Percentiles rank a stretch among this genome's conserved stretches.
Conservation (phyloP, 2,113 vertebrate genomes). For the Hippotragus niger region DNA sequence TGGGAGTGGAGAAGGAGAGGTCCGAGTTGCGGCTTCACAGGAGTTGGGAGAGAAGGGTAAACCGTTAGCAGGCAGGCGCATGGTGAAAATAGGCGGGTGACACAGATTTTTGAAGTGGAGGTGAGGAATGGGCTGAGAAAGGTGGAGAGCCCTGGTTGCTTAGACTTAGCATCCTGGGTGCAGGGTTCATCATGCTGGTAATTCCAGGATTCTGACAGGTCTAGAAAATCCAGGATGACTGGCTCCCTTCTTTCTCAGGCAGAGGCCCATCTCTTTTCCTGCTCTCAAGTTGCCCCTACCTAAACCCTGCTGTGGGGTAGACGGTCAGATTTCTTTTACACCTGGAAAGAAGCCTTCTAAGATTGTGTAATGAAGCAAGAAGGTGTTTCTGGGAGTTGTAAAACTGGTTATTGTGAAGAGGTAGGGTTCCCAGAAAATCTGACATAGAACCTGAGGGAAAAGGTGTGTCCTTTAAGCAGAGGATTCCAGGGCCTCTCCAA, state of each 20-base stretch:
- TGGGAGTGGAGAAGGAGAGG: neutral
- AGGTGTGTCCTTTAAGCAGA: neutral
- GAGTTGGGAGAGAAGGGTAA: neutral
- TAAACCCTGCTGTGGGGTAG: neutral
- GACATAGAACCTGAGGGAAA: neutral
- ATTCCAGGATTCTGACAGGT: neutral
- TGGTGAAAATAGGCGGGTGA: neutral
- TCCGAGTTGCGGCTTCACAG: neutral
- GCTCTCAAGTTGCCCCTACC: neutral
- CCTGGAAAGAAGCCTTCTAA: neutral
- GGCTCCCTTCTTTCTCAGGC: neutral
- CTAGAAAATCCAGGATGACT: neutral
- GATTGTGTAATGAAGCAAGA: constrained; percentile 24
- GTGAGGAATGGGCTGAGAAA: neutral
- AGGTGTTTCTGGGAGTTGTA: neutral
- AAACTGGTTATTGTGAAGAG: neutral
- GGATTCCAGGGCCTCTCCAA: neutral
- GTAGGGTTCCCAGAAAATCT: neutral
- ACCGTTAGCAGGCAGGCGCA: neutral
- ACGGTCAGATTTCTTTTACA: neutral
- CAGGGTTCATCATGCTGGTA: neutral
- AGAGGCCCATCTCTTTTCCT: neutral
- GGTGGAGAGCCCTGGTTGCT: neutral
- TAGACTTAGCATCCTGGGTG: neutral
- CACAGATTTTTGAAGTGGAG: neutral